Percentiles rank a stretch among this genome's conserved stretches.
These are phyloP conservation scores for Arenaria interpres DNA, from an alignment of 2,113 vertebrate genomes.

Conservation along the genomic window DNA sequence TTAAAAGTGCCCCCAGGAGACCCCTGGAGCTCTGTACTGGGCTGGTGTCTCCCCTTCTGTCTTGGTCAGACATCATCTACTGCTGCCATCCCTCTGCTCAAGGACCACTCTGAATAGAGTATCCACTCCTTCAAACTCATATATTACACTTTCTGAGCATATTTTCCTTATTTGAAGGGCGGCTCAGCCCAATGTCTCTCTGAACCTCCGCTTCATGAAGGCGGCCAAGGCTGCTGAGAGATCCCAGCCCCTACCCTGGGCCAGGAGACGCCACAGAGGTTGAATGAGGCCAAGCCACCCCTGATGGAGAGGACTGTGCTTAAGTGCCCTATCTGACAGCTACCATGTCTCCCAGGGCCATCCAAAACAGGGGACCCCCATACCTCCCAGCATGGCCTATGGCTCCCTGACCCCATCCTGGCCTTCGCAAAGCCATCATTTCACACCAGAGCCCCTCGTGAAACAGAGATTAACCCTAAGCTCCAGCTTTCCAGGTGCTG, in stretches of 20 bases:
- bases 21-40: background rate
- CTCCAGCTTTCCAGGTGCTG: background rate
- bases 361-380: fast-evolving
- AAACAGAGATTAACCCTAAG: background rate
- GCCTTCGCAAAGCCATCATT: fast-evolving
- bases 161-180: background rate
- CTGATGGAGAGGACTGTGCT: background rate
- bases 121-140: background rate
- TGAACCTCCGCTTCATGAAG: background rate
- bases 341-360: background rate
- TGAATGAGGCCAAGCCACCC: background rate
- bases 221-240: background rate
- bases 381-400: background rate
- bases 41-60: background rate
- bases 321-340: background rate
- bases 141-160: background rate
- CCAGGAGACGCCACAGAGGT: fast-evolving
- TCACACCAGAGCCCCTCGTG: background rate
- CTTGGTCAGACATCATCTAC: background rate
- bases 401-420: background rate
- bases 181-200: background rate
- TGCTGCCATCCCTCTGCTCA: background rate
- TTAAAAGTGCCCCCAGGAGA: background rate
- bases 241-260: background rate
- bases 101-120: background rate